A percentile compares a stretch with the other conserved stretches of the same genome.
phyloP scores from a whole-genome alignment of 2,888 invertebrate genomes.

The Lithodes maja region DNA sequence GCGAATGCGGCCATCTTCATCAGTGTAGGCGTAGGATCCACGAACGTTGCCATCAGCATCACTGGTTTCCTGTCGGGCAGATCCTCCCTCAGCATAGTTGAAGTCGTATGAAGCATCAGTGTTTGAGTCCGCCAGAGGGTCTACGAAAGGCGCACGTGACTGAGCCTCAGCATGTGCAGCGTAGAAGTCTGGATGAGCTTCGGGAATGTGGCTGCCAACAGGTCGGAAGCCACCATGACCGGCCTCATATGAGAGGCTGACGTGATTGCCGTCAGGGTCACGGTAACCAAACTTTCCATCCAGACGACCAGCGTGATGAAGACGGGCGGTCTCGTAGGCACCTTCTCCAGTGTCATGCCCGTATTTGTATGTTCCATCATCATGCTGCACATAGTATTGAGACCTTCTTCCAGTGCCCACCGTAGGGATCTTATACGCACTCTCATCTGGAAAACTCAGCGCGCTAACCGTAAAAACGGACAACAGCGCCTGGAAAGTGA shows the following conservation, averaged over 20 bases:
- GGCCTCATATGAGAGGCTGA: conserved; percentile 84
- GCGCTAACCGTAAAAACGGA: conserved; percentile 66
- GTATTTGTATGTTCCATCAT: conserved; percentile 85
- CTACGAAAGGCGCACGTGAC: conserved; percentile 53
- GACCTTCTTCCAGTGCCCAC: conserved; percentile 73
- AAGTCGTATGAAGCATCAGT: conserved; percentile 68
- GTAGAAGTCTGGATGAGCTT: conserved; percentile 43
- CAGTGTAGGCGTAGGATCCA: conserved; percentile 68
- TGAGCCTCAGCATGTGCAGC: conserved; percentile 42
- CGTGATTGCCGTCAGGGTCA: conserved; percentile 78
- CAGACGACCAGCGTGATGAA: conserved; percentile 81
- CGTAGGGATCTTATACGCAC: conserved; percentile 73
- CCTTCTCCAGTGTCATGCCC: conserved; percentile 82
- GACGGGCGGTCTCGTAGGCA: conserved; percentile 81
- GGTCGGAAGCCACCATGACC: conserved; percentile 87
- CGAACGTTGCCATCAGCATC: conserved; percentile 68
- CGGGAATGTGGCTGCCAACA: conserved; percentile 76
- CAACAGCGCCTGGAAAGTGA: conserved; percentile 65
- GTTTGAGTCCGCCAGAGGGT: conserved; percentile 60
- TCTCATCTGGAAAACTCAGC: conserved; percentile 66
- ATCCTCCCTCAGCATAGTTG: conserved; percentile 59
- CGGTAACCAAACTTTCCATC: conserved; percentile 78
- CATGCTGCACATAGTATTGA: conserved; percentile 74
- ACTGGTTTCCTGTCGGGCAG: conserved; percentile 55
- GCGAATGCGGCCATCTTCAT: conserved; percentile 65